These are phyloP conservation scores for Tinamus guttatus DNA, from an alignment of 2,113 vertebrate genomes.

Conservation along the genomic window DNA sequence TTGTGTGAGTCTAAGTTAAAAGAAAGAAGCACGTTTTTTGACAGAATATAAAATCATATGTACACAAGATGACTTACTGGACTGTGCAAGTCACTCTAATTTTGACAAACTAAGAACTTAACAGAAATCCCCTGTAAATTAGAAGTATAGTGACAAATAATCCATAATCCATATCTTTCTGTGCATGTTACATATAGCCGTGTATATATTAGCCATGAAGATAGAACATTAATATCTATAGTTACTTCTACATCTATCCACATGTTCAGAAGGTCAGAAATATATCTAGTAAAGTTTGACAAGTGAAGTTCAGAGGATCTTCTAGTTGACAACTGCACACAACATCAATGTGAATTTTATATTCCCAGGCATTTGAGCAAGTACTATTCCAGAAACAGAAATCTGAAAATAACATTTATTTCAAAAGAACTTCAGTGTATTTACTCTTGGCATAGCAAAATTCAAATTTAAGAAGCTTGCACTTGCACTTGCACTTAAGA, in stretches of 20 bases:
- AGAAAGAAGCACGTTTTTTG: neutral
- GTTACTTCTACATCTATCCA: neutral
- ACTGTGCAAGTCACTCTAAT: neutral
- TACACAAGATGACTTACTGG: neutral
- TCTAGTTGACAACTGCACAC: neutral
- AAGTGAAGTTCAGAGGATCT: neutral
- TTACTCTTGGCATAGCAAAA: neutral
- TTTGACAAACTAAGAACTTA: neutral
- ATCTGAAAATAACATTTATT: neutral
- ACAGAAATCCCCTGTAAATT: neutral
- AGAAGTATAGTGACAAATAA: neutral
- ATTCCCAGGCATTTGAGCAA: neutral
- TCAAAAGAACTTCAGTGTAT: neutral
- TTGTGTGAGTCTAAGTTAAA: neutral
- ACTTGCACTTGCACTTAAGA: neutral
- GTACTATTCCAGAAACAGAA: neutral
- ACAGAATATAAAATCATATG: neutral
- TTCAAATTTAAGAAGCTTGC: neutral
- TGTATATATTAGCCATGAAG: too few relatives aligned
- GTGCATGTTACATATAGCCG: neutral
- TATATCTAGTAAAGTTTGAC: neutral
- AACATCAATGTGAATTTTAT: neutral
- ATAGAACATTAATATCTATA: neutral
- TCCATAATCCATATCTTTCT: neutral
- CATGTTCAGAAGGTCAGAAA: neutral